Evolutionary conservation across 2,797 vertebrate species (phyloP).

Genomic region (Selene dorsalis): DNA sequence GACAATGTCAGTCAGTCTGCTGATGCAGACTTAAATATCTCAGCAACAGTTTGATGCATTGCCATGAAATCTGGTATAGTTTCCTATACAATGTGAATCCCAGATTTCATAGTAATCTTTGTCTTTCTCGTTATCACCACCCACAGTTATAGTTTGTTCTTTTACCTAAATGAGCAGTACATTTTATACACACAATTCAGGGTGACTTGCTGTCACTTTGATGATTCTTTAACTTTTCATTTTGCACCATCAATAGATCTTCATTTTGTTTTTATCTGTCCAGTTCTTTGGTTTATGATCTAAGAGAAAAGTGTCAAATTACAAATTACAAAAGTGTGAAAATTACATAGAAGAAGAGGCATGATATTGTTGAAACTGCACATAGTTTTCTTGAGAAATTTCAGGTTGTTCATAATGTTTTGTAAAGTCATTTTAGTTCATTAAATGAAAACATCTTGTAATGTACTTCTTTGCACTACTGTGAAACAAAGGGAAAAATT

Average conservation of each 20-base stretch:
- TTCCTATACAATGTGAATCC: background rate
- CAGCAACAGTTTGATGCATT: background rate
- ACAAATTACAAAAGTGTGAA: too few relatives aligned
- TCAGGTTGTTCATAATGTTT: too few relatives aligned
- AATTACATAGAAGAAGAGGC: too few relatives aligned
- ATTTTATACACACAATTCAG: background rate
- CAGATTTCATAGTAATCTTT: background rate
- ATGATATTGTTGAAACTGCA: too few relatives aligned
- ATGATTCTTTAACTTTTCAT: background rate
- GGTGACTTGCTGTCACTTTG: background rate
- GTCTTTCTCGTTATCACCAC: too few relatives aligned
- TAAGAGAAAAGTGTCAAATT: background rate
- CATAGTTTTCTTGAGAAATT: too few relatives aligned
- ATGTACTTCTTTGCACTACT: too few relatives aligned
- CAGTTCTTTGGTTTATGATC: background rate
- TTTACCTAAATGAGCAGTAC: background rate
- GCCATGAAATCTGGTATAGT: too few relatives aligned
- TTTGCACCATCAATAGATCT: background rate
- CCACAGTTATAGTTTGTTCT: background rate
- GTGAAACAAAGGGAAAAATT: too few relatives aligned
- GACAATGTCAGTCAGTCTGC: background rate
- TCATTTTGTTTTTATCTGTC: background rate
- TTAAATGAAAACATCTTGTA: too few relatives aligned
- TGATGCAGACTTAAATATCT: background rate
- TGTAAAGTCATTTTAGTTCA: too few relatives aligned